Evolutionary conservation across 2,797 vertebrate species (phyloP), one percentile per base, ranked within the genome.

Genomic region (Coluber constrictor): DNA sequence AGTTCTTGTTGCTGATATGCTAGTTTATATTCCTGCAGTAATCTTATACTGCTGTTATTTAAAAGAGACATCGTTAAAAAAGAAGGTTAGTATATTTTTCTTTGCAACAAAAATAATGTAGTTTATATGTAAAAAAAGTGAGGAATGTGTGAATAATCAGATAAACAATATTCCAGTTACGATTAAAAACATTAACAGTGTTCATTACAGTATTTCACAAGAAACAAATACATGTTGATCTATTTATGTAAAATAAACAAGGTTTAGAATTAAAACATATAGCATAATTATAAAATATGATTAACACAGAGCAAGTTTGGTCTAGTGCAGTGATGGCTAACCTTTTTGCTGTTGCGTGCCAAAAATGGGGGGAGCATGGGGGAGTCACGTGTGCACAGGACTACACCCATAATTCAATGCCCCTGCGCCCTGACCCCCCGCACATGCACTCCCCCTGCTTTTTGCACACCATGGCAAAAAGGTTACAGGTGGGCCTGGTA

Each of bases 11-110:
- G 98, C 98, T 94, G 99, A 99, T 97, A 89, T 99, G 96, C 95
- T 99, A 95, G 96, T 99, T 95, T 99, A 98, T 97, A 97, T 99
- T 96, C 99, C 99, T 95, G 99, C 99, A 15, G 98, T 99, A 94
- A 95, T 99, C 96, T 95, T 99, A 61, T 99, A 99, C 97, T 99
- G 98, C 95, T 98, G 97, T 15, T 98, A 97, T 96, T 97, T 99
- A 96, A 98, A 96, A 95, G 98, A 99, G 93, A 98, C 98, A 87
- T 98, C 99, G 61, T 79, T 97, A 25, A 99, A 97, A 96, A 99
- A 97, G 96, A 99, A 98, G 98, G 99, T 98, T 97, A 97, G 96
- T 97, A 95, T 94, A 88, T 51, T 92, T 63, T 25, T 16, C 32
- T 13, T 93, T 90, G 23, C 61, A n/a, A 79, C 70, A 43, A 79